Percentiles rank a stretch among this genome's conserved stretches.
phyloP scores from a whole-genome alignment of 2,888 invertebrate genomes.

The Aphrophora alni region DNA sequence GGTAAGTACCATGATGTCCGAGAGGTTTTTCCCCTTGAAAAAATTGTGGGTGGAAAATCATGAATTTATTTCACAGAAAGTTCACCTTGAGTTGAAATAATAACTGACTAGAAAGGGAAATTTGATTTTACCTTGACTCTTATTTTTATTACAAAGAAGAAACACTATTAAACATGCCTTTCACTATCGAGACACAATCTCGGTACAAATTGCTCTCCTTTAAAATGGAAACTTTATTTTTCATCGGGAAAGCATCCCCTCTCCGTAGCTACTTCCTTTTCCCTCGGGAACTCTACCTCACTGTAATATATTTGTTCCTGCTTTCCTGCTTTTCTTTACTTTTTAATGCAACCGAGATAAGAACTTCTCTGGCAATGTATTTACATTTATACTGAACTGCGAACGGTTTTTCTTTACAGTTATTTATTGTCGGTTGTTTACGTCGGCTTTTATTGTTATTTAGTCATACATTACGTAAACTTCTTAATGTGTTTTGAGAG shows the following conservation, averaged over 20 bases:
- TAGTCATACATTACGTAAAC: not conserved
- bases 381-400: not conserved
- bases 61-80: no score
- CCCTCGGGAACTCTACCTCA: constrained; percentile 4
- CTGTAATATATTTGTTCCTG: not conserved
- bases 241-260: not conserved
- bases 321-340: not conserved
- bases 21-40: no score
- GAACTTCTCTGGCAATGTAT: not conserved
- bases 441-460: not conserved
- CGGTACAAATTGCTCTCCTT: not conserved
- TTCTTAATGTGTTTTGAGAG: no score
- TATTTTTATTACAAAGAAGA: no score
- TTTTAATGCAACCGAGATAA: not conserved
- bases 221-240: not conserved
- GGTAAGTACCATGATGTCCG: no score
- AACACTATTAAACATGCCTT: not conserved
- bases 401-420: not conserved
- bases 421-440: not conserved
- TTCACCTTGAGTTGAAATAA: no score
- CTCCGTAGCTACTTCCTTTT: not conserved
- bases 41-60: no score
- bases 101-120: no score
- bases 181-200: not conserved
- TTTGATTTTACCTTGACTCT: no score